phyloP scores from a whole-genome alignment of 2,113 vertebrate species.

The Austrofundulus limnaeus region DNA sequence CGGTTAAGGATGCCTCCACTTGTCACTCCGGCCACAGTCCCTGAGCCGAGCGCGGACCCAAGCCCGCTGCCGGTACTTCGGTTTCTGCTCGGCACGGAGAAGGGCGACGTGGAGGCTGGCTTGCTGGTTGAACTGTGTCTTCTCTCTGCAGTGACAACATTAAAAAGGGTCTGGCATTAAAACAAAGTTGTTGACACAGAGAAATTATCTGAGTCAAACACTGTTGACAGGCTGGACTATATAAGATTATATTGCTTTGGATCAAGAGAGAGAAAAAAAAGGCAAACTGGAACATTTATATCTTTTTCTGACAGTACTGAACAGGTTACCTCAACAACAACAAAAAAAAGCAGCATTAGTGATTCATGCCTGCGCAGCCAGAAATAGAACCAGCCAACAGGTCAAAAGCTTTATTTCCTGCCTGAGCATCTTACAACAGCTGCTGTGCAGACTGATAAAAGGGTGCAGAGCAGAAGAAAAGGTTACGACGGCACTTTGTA shows the following conservation, averaged over 20 bases:
- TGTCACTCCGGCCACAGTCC: conserved; percentile 70
- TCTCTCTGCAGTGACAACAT: conserved; percentile 82
- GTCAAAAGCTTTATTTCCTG: conserved; percentile 64
- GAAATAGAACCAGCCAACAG: conserved; percentile 62
- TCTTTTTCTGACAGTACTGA: conserved; percentile 21
- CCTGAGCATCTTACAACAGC: conserved; percentile 51
- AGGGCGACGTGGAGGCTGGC: conserved; percentile 82
- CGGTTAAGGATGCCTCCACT: conserved; percentile 81
- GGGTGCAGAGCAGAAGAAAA: conserved; percentile 40
- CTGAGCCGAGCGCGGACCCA: conserved; percentile 61
- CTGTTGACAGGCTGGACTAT: not conserved
- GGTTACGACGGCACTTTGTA: conserved; percentile 13
- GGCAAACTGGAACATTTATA: conserved; percentile 4
- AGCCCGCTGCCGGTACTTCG: conserved; percentile 81
- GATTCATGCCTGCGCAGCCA: conserved; percentile 54
- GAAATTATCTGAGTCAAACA: conserved; percentile 5
- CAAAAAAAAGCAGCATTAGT: conserved; percentile 51
- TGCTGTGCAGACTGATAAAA: conserved; percentile 54
- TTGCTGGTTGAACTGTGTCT: conserved; percentile 93
- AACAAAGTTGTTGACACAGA: not conserved
- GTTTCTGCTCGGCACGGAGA: conserved; percentile 83
- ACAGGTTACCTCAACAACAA: conserved; percentile 35
- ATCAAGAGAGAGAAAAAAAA: not conserved
- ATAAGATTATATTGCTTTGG: not conserved
- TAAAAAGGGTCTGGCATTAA: conserved; percentile 30